Evolutionary conservation across 1,140 invertebrate species (phyloP).

Genomic region (Helicorthomorpha holstii): DNA sequence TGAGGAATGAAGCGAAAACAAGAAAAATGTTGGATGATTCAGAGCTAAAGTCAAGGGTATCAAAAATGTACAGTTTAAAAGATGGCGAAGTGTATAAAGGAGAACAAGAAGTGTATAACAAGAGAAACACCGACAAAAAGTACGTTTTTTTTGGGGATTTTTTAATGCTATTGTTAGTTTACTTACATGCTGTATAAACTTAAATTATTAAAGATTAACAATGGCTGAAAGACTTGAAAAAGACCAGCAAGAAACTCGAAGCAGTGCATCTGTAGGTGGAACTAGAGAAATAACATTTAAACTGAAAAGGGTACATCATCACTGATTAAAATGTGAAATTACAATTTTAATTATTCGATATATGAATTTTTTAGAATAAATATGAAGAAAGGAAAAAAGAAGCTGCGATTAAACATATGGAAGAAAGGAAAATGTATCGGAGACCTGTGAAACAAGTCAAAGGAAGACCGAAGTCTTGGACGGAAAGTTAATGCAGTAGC

Average conservation of each 20-base stretch:
- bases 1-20: conserved; percentile 29
- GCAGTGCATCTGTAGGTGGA: conserved; percentile 41
- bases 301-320: conserved; percentile 36
- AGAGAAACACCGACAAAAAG: conserved; percentile 31
- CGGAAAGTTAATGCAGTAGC: no score
- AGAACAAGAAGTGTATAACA: conserved; percentile 23
- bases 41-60: conserved; percentile 19
- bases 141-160: conserved; percentile 9
- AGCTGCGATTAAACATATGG: conserved; percentile 40
- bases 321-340: no score
- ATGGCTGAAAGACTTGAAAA: conserved; percentile 41
- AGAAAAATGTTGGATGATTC: conserved; percentile 22
- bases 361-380: neutral
- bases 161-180: conserved; percentile 1
- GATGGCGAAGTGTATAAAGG: conserved; percentile 40
- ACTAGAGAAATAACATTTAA: conserved; percentile 64
- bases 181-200: conserved; percentile 26
- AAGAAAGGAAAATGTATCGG: conserved; percentile 50
- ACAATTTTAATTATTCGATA: no score
- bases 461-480: neutral
- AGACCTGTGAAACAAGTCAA: conserved; percentile 36
- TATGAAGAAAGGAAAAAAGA: conserved; percentile 13
- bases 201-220: conserved; percentile 26
- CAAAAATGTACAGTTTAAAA: conserved; percentile 45
- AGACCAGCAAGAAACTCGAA: conserved; percentile 33